Base-by-base conservation (phyloP, 1,140 invertebrate species). In the Dinoponera quadriceps region DNA sequence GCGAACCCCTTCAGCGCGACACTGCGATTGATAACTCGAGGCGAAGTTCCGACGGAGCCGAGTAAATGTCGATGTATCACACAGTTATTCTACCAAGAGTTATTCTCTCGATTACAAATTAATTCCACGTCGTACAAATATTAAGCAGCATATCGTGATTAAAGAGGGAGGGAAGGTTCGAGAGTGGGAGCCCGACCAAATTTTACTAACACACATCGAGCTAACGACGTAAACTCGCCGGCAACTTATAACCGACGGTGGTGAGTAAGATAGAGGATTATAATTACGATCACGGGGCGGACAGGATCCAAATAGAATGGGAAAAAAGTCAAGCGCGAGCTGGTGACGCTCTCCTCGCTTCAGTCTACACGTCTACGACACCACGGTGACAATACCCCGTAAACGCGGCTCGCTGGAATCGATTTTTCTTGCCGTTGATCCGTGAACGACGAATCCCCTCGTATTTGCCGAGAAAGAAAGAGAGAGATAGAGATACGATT, bases 111-210 rank as follows among this genome's bases (percentile, higher is more conserved):
- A 80, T 59, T 59, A 80, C 75, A 71, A 57, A 68, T 13, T 78
- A 78, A 80, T 63, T 80, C 38, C 48, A 80, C 38, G 13, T 77
- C 75, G 75, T 80, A 80, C 75, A 80, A 80, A 80, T 80, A 49
- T 14, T 68, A 55, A 65, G 51, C 65, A 80, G 75, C 75, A 80
- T 80, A 80, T 80, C 75, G 75, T 71, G 75, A 71, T 80, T 71
- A 69, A 55, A 9, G 51, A 80, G 18, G 13, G n/a, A 68, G 51
- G n/a, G 44, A 78, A 69, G 22, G 49, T 9, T 11, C 7, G 38
- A 44, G 3, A 44, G 38, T 3, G 7, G 38, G 38, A 48, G 25
- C 44, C 65, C 59, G 75, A 80, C 75, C 75, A 80, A 80, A 69
- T 80, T 80, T 80, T 71, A 69, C 59, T 33, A 80, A 60, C 33